A percentile compares a stretch with the other conserved stretches of the same genome.
Conservation (phyloP, 1,140 invertebrate species). For the Drosophila lini region DNA sequence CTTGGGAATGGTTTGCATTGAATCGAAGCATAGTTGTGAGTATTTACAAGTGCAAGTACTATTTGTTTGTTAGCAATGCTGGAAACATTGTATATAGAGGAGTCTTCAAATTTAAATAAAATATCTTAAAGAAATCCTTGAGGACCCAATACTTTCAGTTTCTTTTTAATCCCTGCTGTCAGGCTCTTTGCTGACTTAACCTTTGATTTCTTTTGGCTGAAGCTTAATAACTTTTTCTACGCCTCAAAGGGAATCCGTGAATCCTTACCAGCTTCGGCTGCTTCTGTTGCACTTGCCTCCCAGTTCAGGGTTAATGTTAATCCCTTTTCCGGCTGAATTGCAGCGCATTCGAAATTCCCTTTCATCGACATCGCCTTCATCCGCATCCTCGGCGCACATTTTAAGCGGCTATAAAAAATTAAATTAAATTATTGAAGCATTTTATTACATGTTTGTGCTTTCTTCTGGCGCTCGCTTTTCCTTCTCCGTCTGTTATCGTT, state of each 20-base stretch:
- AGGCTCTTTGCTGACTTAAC: conserved; percentile 2
- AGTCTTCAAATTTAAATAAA: background rate
- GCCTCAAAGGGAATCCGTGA: conserved; percentile 40
- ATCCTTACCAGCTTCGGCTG: background rate
- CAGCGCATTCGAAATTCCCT: conserved; percentile 52
- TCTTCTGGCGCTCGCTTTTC: conserved; percentile 17
- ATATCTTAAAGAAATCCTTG: background rate
- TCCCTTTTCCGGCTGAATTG: conserved; percentile 33
- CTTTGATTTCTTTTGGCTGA: conserved; percentile 1
- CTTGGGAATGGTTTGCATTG: background rate
- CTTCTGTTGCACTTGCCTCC: background rate
- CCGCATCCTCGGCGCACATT: conserved; percentile 15
- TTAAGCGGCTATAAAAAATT: conserved; percentile 47
- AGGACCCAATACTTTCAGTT: too few species aligned
- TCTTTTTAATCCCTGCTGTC: background rate
- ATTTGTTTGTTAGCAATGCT: background rate
- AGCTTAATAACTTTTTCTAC: conserved; percentile 15
- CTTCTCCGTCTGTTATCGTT: conserved; percentile 22
- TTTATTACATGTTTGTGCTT: conserved; percentile 70
- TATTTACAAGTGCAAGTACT: background rate
- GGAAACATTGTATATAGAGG: background rate
- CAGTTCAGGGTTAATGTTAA: conserved; percentile 42
- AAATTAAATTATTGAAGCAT: conserved; percentile 77
- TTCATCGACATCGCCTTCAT: conserved; percentile 12
- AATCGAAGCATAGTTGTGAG: background rate